Conservation (phyloP, 2,113 vertebrate genomes). For the Thalassarche chlororhynchos region DNA sequence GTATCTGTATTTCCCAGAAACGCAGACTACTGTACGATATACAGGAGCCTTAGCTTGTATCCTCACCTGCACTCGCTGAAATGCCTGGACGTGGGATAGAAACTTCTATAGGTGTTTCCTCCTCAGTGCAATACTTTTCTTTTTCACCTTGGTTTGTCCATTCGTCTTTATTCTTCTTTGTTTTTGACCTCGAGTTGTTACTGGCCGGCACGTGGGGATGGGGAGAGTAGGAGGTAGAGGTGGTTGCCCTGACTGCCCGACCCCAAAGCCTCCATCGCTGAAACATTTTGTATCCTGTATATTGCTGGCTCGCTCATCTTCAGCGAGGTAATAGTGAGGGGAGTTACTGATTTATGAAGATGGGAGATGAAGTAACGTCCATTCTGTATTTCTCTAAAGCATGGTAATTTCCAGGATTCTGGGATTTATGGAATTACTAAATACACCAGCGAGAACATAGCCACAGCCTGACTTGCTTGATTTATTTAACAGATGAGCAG, state of each 20-base stretch:
- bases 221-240: not conserved
- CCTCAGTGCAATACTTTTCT: not conserved
- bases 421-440: not conserved
- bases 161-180: not conserved
- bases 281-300: not conserved
- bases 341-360: not conserved
- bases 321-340: not conserved
- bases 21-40: not conserved
- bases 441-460: not conserved
- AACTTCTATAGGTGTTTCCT: not conserved
- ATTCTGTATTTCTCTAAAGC: not conserved
- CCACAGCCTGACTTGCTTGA: not conserved
- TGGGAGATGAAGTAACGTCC: not conserved
- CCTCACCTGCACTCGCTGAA: not conserved
- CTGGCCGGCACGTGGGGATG: accelerated
- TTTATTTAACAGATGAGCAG: not conserved
- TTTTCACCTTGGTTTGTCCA: not conserved
- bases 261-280: not conserved
- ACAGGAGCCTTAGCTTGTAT: not conserved
- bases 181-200: not conserved
- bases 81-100: not conserved
- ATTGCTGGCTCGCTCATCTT: not conserved
- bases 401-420: not conserved
- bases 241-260: not conserved
- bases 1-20: not conserved